phyloP scores from a whole-genome alignment of 2,797 vertebrate species.

The Lophotriccus pileatus region DNA sequence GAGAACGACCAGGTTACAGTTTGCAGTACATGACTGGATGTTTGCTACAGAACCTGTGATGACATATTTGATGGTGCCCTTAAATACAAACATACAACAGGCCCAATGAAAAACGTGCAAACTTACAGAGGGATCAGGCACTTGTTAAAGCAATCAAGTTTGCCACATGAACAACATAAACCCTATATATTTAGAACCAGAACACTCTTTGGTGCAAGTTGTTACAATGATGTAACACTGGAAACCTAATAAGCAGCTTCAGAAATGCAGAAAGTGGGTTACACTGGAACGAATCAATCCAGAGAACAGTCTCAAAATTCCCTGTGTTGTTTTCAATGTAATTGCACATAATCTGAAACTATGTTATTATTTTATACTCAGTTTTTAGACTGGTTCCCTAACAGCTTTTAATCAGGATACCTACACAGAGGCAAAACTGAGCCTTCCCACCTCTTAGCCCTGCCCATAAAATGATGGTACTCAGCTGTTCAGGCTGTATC shows the following conservation, averaged over 20 bases:
- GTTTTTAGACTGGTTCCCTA: not conserved
- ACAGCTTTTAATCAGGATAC: not conserved
- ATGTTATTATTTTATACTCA: not conserved
- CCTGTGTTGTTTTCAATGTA: not conserved
- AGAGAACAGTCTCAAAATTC: not conserved
- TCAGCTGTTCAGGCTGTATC: not conserved
- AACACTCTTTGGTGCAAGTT: not conserved
- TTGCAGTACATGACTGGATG: not conserved
- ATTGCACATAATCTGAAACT: not conserved
- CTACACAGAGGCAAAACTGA: not conserved
- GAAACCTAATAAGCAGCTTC: not conserved
- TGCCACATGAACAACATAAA: not conserved
- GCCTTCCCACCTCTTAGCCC: not conserved
- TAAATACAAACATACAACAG: not conserved
- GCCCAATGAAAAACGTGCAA: not conserved
- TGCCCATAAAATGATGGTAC: not conserved
- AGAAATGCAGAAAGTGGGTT: not conserved
- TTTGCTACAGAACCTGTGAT: not conserved
- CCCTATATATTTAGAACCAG: not conserved
- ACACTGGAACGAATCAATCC: not conserved
- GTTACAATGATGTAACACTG: not conserved
- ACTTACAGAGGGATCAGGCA: not conserved
- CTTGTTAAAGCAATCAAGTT: not conserved
- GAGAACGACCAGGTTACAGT: not conserved
- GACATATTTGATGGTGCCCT: not conserved